Conservation (phyloP, 2,113 vertebrate species). For the Sapajus apella region DNA sequence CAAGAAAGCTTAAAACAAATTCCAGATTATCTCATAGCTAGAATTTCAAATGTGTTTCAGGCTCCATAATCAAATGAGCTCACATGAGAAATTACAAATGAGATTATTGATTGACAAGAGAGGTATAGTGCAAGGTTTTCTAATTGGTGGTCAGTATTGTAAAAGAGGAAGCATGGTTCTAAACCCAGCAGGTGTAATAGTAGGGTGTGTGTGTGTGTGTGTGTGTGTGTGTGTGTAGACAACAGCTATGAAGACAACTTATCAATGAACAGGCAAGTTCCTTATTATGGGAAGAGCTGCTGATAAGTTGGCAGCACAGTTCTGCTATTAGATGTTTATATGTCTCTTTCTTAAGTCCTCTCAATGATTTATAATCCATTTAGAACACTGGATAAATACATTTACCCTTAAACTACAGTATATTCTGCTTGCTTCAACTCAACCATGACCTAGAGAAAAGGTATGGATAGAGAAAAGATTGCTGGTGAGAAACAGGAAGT, state of each 20-base stretch:
- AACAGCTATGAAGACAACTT: background rate
- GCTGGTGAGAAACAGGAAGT: background rate
- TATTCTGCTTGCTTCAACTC: background rate
- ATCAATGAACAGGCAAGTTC: background rate
- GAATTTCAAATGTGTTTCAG: background rate
- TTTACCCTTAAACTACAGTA: background rate
- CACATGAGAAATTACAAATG: background rate
- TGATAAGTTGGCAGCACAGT: background rate
- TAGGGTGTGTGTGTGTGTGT: background rate
- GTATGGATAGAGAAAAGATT: background rate
- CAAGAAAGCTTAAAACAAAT: background rate
- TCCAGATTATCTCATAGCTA: background rate
- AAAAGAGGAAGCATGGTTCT: background rate
- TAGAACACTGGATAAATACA: background rate
- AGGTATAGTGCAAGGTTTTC: background rate
- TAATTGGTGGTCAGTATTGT: background rate
- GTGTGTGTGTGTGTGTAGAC: background rate
- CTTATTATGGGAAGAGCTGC: background rate
- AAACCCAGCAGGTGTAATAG: background rate
- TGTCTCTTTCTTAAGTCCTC: background rate
- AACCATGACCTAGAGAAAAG: background rate
- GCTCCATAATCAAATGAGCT: background rate
- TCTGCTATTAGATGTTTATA: background rate
- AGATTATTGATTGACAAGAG: background rate
- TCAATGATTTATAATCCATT: background rate